phyloP scores from a whole-genome alignment of 1,140 invertebrate genomes.

The Hestina assimilis region DNA sequence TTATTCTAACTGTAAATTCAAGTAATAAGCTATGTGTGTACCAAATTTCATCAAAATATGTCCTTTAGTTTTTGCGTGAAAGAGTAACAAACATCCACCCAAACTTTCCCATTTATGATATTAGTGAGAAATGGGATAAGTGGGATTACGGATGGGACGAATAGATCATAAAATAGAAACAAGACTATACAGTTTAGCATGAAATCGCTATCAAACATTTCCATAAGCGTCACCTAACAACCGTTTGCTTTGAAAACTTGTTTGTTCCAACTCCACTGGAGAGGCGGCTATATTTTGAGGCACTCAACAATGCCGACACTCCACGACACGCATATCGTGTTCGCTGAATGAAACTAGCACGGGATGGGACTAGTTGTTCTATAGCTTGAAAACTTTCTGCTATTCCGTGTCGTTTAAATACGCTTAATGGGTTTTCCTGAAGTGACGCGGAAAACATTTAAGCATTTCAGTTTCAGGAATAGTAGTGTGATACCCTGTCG shows the following conservation, averaged over 20 bases:
- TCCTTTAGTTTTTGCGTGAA: too few species aligned
- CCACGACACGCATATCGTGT: slow-evolving; percentile 4
- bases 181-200: not conserved
- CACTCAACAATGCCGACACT: slow-evolving; percentile 7
- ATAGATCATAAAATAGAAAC: not conserved
- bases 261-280: slow-evolving; percentile 13
- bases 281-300: slow-evolving; percentile 5
- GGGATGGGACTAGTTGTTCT: slow-evolving; percentile 14
- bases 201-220: not conserved
- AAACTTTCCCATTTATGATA: too few species aligned
- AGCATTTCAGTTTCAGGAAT: too few species aligned
- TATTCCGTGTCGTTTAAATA: slow-evolving; percentile 7
- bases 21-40: too few species aligned
- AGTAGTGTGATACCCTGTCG: too few species aligned
- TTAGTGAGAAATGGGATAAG: too few species aligned
- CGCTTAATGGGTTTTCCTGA: slow-evolving; percentile 2
- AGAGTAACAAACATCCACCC: too few species aligned
- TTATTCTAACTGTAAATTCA: too few species aligned
- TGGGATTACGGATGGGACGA: too few species aligned
- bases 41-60: too few species aligned
- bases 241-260: slow-evolving; percentile 17
- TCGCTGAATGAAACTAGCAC: slow-evolving; percentile 13
- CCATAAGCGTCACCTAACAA: slow-evolving; percentile 1
- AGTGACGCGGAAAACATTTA: not conserved
- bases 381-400: slow-evolving; percentile 8